Evolutionary conservation across 2,113 vertebrate species (phyloP), one percentile per base, ranked within the genome.

Genomic region (Notothenia coriiceps): DNA sequence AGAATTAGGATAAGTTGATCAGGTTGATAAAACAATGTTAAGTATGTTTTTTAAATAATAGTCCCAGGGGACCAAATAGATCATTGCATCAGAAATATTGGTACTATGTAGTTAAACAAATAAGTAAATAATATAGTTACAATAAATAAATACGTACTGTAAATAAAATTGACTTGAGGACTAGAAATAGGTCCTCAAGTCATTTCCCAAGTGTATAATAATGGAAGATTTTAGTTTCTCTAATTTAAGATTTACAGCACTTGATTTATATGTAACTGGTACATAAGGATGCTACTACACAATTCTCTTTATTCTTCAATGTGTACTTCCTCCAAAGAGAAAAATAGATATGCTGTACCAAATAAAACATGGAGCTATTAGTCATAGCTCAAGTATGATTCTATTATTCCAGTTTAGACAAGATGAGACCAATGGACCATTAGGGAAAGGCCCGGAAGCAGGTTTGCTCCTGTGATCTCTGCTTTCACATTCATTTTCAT

Each of bases 371-470:
- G 20, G 25, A 59, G 70, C 51, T 72, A 80, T 90, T 90, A 86
- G 77, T 85, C 85, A 82, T 33, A 71, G 84, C 81, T 86, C 67
- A 81, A 81, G 64, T 72, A 80, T 63, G 74, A 80, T 71, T 83
- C 55, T 77, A 51, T 89, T 82, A 77, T 80, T 88, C 73, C 4
- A 1, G 70, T 81, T 81, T 91, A 82, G 82, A 89, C 78, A 70
- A 64, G 76, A 85, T 74, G 66, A 86, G 75, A 35, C 63, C 82
- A 71, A 22, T 74, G 82, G 79, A 82, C 83, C 80, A 86, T 90
- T 89, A 88, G 64, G 43, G 79, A 75, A 86, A 86, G 54, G 59
- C 77, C 73, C 57, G 40, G 84, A 72, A 86, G 90, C 83, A 77
- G 88, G 74, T 86, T 89, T 84, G 68, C 55, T 75, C 57, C 74